Evolutionary conservation across 1,140 invertebrate genomes (phyloP).

Genomic region (Odontomachus brunneus): DNA sequence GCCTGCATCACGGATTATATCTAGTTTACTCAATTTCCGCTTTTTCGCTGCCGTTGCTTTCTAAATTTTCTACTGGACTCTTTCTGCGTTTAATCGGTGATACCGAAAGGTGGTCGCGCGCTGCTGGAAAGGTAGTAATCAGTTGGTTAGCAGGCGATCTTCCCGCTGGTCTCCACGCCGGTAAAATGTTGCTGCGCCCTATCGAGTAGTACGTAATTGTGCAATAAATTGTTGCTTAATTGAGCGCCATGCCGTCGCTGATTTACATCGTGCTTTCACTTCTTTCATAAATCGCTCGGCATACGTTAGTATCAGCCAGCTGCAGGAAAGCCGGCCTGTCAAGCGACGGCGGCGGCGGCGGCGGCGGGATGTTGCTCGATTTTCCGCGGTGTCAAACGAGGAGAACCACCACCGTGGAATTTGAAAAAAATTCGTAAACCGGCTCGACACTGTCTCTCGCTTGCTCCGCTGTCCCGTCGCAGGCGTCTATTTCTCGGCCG

Average conservation of each 20-base stretch:
- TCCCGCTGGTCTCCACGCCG: neutral
- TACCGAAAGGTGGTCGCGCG: slow-evolving; percentile 29
- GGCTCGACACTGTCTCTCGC: slow-evolving; percentile 30
- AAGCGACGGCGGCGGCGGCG: too few relatives aligned
- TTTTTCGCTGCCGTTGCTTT: slow-evolving; percentile 28
- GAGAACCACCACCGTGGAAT: neutral
- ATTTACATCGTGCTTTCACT: slow-evolving; percentile 72
- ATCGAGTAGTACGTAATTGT: slow-evolving; percentile 63
- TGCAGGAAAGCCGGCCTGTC: slow-evolving; percentile 13
- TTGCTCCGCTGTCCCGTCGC: too few relatives aligned
- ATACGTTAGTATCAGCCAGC: slow-evolving; percentile 21
- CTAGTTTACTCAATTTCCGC: slow-evolving; percentile 30
- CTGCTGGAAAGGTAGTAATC: slow-evolving; percentile 52
- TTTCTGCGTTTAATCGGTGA: slow-evolving; percentile 8
- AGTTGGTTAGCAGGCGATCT: slow-evolving; percentile 36
- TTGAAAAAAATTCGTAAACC: slow-evolving; percentile 44
- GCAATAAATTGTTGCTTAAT: slow-evolving; percentile 73
- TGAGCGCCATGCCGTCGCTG: slow-evolving; percentile 60
- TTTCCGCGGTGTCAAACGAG: slow-evolving; percentile 45
- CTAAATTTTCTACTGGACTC: slow-evolving; percentile 35
- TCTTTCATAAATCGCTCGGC: slow-evolving; percentile 69
- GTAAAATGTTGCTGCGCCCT: slow-evolving; percentile 56
- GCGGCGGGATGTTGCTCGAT: slow-evolving; percentile 33
- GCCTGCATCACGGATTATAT: slow-evolving; percentile 4
- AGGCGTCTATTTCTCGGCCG: neutral